phyloP scores from a whole-genome alignment of 1,140 invertebrate species.

The Caerostris darwini region DNA sequence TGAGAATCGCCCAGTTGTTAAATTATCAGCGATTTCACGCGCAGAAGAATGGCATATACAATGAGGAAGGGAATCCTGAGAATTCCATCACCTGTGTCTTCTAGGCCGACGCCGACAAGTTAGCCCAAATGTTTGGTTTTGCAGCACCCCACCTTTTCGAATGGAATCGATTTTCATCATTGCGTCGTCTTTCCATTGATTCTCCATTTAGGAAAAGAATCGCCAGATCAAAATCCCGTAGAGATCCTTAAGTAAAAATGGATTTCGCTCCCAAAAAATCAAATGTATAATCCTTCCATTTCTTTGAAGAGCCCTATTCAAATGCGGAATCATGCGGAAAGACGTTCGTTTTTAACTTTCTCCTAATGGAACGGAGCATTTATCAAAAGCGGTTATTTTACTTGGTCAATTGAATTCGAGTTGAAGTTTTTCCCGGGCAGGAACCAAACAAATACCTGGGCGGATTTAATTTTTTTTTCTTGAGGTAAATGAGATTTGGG shows the following conservation, averaged over 20 bases:
- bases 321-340: not conserved
- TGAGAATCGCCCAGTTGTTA: conserved; percentile 76
- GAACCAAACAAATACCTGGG: not conserved
- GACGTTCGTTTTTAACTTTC: not conserved
- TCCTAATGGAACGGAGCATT: not conserved
- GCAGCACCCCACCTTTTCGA: conserved; percentile 40
- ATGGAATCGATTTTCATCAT: conserved; percentile 68
- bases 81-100: conserved; percentile 56
- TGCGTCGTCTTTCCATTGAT: not conserved
- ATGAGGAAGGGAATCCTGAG: conserved; percentile 65
- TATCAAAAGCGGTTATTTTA: not conserved
- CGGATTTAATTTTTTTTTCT: not conserved
- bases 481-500: not conserved
- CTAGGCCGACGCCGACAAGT: conserved; percentile 64
- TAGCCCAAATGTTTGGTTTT: conserved; percentile 76
- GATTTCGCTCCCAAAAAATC: conserved; percentile 20
- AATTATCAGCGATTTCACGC: conserved; percentile 76
- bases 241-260: conserved; percentile 45
- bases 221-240: conserved; percentile 26
- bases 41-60: conserved; percentile 73
- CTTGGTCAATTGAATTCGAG: not conserved
- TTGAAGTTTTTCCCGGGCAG: not conserved
- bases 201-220: conserved; percentile 15
- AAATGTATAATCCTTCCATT: conserved; percentile 35
- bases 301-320: conserved; percentile 1